Conservation (phyloP, 2,113 vertebrate genomes). For the Chionomys nivalis region DNA sequence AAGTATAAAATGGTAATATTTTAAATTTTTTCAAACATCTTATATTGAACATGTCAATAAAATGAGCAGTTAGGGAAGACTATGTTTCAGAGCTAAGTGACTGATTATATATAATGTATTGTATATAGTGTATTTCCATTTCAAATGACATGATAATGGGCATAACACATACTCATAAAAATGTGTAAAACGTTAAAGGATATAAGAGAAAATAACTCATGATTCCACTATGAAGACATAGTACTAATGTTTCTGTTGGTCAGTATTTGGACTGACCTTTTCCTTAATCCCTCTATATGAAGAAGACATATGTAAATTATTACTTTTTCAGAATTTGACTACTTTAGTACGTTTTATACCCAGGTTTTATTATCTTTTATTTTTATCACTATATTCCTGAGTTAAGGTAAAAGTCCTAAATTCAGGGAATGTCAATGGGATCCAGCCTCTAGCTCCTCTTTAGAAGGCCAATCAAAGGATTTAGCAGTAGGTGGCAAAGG, state of each 20-base stretch:
- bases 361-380: not conserved
- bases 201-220: constrained; percentile 42
- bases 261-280: constrained; percentile 29
- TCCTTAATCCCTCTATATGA: constrained; percentile 41
- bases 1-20: constrained; percentile 50
- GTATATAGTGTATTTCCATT: constrained; percentile 9
- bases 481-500: not conserved
- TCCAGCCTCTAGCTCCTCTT: not conserved
- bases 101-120: constrained; percentile 1
- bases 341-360: constrained; percentile 28
- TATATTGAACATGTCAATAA: constrained; percentile 42
- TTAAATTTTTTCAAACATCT: constrained; percentile 40
- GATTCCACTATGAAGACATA: not conserved
- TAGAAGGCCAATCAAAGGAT: not conserved
- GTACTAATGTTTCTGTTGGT: constrained; percentile 35
- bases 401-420: not conserved
- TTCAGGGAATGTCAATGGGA: not conserved
- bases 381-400: not conserved
- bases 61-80: constrained; percentile 10
- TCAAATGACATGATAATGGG: constrained; percentile 23
- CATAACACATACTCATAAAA: constrained; percentile 45
- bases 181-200: constrained; percentile 33
- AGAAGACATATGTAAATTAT: not conserved
- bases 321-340: constrained; percentile 50
- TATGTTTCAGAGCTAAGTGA: constrained; percentile 25